These are phyloP conservation scores for Drosophila suboccidentalis DNA, from an alignment of 2,888 invertebrate genomes.

Conservation along the genomic window DNA sequence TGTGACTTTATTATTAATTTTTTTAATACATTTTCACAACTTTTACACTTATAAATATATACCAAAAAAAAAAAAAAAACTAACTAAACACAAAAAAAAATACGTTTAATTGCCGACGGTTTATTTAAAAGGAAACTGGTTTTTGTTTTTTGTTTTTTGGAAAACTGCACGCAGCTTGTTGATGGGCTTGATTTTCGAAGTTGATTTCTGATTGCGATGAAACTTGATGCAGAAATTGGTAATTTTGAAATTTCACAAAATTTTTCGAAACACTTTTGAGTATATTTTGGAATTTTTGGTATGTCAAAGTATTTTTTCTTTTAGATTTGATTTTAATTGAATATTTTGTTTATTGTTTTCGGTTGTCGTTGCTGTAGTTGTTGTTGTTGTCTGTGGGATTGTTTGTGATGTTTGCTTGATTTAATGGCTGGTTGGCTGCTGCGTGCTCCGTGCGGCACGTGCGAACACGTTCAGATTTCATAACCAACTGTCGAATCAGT, in stretches of 20 bases:
- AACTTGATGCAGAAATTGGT: slow-evolving; percentile 16
- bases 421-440: slow-evolving; percentile 69
- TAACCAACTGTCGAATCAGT: slow-evolving; percentile 81
- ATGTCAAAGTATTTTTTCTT: slow-evolving; percentile 21
- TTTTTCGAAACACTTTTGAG: slow-evolving; percentile 35
- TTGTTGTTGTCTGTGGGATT: slow-evolving; percentile 33
- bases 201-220: slow-evolving; percentile 14
- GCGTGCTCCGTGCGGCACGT: slow-evolving; percentile 81
- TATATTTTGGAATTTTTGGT: slow-evolving; percentile 19
- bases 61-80: slow-evolving; percentile 23
- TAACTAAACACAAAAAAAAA: slow-evolving; percentile 39
- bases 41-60: slow-evolving; percentile 29
- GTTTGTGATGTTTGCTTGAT: slow-evolving; percentile 56
- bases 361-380: slow-evolving; percentile 5
- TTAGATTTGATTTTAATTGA: slow-evolving; percentile 5
- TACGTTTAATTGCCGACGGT: slow-evolving; percentile 49
- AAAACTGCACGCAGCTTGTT: slow-evolving; percentile 49
- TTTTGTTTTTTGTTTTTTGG: slow-evolving; percentile 5
- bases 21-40: slow-evolving; percentile 14
- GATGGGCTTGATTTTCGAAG: slow-evolving; percentile 25
- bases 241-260: slow-evolving; percentile 23
- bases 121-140: slow-evolving; percentile 11
- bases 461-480: slow-evolving; percentile 83
- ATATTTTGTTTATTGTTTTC: slow-evolving; percentile 4
- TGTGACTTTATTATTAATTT: background rate